Evolutionary conservation across 2,888 invertebrate genomes (phyloP).

Genomic region (Orchesellides sinensis): DNA sequence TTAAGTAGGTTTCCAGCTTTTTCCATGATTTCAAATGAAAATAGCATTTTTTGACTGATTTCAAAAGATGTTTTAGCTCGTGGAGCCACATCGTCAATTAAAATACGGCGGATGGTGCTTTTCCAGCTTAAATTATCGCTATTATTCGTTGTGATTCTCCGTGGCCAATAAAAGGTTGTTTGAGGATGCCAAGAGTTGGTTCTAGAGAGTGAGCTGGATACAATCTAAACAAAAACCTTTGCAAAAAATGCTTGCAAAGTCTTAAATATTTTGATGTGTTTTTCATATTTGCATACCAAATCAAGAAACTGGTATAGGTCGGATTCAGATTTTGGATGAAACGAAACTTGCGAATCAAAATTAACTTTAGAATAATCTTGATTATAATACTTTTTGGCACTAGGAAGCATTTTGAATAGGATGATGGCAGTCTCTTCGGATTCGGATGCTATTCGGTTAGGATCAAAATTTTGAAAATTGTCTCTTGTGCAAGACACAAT

Average conservation of each 20-base stretch:
- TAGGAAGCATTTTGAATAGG: not conserved
- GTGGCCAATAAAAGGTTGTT: not conserved
- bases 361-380: not conserved
- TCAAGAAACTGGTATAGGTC: not conserved
- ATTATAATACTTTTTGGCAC: not conserved
- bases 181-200: not conserved
- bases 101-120: not conserved
- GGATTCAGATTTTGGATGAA: not conserved
- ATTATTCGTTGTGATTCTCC: not conserved
- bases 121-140: not conserved
- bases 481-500: no score
- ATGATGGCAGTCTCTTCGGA: not conserved
- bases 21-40: constrained; percentile 4
- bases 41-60: not conserved
- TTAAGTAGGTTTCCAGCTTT: not conserved
- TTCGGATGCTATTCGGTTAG: no score
- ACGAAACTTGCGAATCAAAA: not conserved
- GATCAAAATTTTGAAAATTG: no score
- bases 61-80: not conserved
- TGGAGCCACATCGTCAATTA: not conserved
- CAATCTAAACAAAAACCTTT: no score
- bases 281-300: not conserved
- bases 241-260: no score
- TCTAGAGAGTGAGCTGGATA: not conserved
- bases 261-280: not conserved